Evolutionary conservation across 2,797 vertebrate genomes (phyloP).

Genomic region (Enoplosus armatus): DNA sequence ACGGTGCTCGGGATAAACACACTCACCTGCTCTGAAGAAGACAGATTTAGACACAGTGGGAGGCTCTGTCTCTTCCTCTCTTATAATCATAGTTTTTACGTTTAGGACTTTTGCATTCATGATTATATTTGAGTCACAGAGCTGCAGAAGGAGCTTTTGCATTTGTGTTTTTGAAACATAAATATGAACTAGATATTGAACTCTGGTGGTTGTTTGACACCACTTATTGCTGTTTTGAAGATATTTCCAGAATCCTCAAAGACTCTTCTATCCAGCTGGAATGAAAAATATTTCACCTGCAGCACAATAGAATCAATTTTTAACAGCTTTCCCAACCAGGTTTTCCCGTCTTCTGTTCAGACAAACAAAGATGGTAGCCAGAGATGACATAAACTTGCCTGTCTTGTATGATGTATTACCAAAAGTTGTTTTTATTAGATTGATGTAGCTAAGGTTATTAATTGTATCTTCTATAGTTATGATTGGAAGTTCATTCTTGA

Average conservation of each 20-base stretch:
- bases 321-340: neutral
- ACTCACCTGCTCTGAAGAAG: slow-evolving; percentile 29
- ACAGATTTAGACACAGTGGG: slow-evolving; percentile 18
- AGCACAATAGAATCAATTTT: neutral
- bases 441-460: neutral
- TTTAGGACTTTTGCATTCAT: slow-evolving; percentile 23
- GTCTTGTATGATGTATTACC: neutral
- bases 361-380: neutral
- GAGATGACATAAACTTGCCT: neutral
- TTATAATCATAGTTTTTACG: slow-evolving; percentile 16
- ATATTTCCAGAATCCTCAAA: slow-evolving; percentile 12
- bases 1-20: slow-evolving; percentile 35
- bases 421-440: neutral
- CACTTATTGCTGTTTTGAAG: neutral
- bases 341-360: neutral
- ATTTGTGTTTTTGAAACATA: slow-evolving; percentile 4
- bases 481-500: neutral
- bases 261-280: neutral
- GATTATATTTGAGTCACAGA: slow-evolving; percentile 1
- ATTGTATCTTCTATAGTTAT: neutral
- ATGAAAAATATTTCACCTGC: slow-evolving; percentile 1
- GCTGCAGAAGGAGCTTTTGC: neutral
- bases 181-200: neutral
- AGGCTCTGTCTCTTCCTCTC: neutral
- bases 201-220: neutral